A percentile compares a stretch with the other conserved stretches of the same genome.
phyloP scores from a whole-genome alignment of 2,888 invertebrate genomes.

The Therioaphis trifolii region DNA sequence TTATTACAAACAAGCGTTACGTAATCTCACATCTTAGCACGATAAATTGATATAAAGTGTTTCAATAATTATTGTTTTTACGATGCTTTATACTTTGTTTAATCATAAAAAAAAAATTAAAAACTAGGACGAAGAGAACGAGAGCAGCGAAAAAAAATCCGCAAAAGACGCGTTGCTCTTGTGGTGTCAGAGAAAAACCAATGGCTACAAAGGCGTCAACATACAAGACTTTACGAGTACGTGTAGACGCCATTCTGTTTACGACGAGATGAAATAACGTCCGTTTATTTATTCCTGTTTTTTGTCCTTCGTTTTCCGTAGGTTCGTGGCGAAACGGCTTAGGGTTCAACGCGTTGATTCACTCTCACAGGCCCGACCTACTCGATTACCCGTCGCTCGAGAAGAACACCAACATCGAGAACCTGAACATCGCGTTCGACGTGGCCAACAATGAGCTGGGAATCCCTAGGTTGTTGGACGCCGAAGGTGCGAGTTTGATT shows the following conservation, averaged over 20 bases:
- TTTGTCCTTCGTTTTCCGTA: no score
- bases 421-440: slow-evolving; percentile 97
- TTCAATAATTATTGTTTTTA: no score
- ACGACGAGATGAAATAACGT: no score
- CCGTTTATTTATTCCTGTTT: slow-evolving; percentile 15
- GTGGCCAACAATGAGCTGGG: slow-evolving; percentile 92
- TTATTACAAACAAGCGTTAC: no score
- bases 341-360: slow-evolving; percentile 98
- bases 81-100: neutral
- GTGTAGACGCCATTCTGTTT: slow-evolving; percentile 31
- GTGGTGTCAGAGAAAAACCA: slow-evolving; percentile 99
- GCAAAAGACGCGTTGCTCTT: slow-evolving; percentile 97
- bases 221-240: slow-evolving; percentile 85
- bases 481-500: slow-evolving; percentile 78
- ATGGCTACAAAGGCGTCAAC: slow-evolving; percentile 89
- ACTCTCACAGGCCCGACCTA: slow-evolving; percentile 95
- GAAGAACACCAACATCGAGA: slow-evolving; percentile 88
- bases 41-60: no score
- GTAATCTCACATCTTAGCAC: no score
- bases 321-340: slow-evolving; percentile 96
- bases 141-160: slow-evolving; percentile 96
- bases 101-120: neutral
- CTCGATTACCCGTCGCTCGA: slow-evolving; percentile 87
- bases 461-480: slow-evolving; percentile 91
- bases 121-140: slow-evolving; percentile 91